These are phyloP conservation scores for Carapus acus DNA, from an alignment of 2,797 vertebrate genomes.

Conservation along the genomic window DNA sequence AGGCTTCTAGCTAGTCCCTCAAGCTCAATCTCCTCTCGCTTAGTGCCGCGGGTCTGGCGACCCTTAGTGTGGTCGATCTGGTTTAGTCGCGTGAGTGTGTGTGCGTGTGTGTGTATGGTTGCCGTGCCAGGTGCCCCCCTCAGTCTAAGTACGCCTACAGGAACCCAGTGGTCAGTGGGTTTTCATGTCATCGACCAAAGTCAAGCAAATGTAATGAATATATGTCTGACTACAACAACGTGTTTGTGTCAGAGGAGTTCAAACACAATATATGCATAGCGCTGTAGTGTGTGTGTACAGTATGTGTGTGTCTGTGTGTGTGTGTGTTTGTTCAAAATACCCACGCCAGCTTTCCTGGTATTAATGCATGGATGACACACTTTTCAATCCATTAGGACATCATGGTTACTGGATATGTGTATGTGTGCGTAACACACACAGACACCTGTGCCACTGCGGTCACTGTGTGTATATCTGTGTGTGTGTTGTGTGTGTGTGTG, in stretches of 20 bases:
- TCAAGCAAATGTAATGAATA: conserved; percentile 30
- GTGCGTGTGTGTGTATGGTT: not conserved
- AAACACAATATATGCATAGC: too few species aligned
- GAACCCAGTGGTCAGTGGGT: not conserved
- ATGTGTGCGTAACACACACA: conserved; percentile 13
- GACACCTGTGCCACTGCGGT: too few species aligned
- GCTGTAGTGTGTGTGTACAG: not conserved
- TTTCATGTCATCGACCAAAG: conserved; percentile 10
- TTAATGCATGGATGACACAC: conserved; percentile 6
- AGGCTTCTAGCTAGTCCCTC: too few species aligned
- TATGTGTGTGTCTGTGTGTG: not conserved
- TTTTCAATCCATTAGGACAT: conserved; percentile 19
- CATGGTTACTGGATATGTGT: conserved; percentile 11
- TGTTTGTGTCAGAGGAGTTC: too few species aligned
- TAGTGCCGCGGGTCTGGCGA: too few species aligned
- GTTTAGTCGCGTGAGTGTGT: too few species aligned
- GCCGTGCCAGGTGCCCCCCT: too few species aligned
- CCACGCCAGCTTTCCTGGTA: conserved; percentile 2
- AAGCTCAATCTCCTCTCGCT: too few species aligned
- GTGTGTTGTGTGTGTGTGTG: conserved; percentile 20
- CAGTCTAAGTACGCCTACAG: too few species aligned
- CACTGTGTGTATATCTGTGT: conserved; percentile 19
- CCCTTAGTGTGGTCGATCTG: too few species aligned
- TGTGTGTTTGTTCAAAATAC: not conserved
- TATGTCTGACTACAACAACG: too few species aligned